Percentiles rank a stretch among this genome's conserved stretches.
phyloP scores from a whole-genome alignment of 2,113 vertebrate genomes.

The Ptilonorhynchus violaceus region DNA sequence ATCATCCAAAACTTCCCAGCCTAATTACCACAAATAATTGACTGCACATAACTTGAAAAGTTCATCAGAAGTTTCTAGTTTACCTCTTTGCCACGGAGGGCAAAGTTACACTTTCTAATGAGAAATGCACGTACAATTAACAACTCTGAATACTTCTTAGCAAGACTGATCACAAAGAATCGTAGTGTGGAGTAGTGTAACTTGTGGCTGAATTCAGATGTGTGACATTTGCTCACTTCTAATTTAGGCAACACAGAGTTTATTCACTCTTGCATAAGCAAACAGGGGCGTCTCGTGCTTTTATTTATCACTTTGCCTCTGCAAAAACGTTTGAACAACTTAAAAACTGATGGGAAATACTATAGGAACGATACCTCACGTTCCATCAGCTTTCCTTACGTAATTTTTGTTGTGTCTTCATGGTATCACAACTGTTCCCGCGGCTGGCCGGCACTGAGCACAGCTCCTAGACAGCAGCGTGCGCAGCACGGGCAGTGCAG shows the following conservation, averaged over 20 bases:
- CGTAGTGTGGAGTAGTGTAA: background rate
- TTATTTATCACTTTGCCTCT: background rate
- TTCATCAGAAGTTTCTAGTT: background rate
- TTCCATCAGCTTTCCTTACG: fast-evolving
- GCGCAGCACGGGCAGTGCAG: background rate
- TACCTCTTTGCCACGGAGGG: background rate
- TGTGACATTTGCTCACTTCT: background rate
- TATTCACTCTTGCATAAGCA: background rate
- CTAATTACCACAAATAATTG: background rate
- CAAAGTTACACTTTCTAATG: background rate
- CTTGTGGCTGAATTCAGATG: background rate
- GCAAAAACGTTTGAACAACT: background rate
- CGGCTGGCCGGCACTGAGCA: background rate
- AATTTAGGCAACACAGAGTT: background rate
- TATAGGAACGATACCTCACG: fast-evolving
- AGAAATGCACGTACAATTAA: background rate
- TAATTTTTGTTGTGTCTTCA: background rate
- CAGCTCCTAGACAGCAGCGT: background rate
- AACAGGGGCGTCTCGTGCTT: background rate
- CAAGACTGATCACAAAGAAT: background rate
- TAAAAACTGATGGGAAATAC: background rate
- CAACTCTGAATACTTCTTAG: background rate
- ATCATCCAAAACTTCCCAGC: background rate
- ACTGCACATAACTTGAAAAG: background rate
- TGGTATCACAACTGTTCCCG: fast-evolving